A percentile compares a stretch with the other conserved stretches of the same genome.
phyloP scores from a whole-genome alignment of 2,797 vertebrate species.

The Paratrypauchen microcephalus region DNA sequence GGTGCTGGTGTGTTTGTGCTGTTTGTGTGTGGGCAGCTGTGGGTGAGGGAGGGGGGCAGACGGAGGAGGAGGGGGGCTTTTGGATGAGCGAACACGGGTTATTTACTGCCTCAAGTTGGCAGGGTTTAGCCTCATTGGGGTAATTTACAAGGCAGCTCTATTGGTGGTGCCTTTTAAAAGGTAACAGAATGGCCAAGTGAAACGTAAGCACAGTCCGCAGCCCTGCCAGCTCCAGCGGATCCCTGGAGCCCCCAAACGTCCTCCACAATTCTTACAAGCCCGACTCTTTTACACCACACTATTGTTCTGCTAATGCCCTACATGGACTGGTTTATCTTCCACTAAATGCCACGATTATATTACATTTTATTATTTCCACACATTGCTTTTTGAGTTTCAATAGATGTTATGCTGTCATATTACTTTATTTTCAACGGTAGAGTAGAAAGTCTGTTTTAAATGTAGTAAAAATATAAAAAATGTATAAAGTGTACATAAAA shows the following conservation, averaged over 20 bases:
- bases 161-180: slow-evolving; percentile 76
- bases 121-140: slow-evolving; percentile 66
- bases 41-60: slow-evolving; percentile 20
- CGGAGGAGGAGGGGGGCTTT: slow-evolving; percentile 42
- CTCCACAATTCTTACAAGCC: slow-evolving; percentile 34
- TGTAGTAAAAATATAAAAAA: too few species aligned
- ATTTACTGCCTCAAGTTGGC: slow-evolving; percentile 78
- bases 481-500: background rate
- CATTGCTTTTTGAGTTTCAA: slow-evolving; percentile 17
- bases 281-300: slow-evolving; percentile 37
- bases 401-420: background rate
- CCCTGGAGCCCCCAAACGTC: slow-evolving; percentile 48
- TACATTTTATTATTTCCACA: slow-evolving; percentile 17
- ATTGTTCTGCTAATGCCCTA: slow-evolving; percentile 32
- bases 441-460: background rate
- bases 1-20: slow-evolving; percentile 52
- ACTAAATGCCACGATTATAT: slow-evolving; percentile 35
- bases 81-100: slow-evolving; percentile 67
- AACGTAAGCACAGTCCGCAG: slow-evolving; percentile 66
- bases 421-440: background rate
- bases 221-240: slow-evolving; percentile 49
- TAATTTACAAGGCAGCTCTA: slow-evolving; percentile 75
- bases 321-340: slow-evolving; percentile 17
- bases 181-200: slow-evolving; percentile 71
- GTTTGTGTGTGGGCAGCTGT: slow-evolving; percentile 52